Conservation (phyloP, 1,140 invertebrate genomes). For the Drosophila varians region DNA sequence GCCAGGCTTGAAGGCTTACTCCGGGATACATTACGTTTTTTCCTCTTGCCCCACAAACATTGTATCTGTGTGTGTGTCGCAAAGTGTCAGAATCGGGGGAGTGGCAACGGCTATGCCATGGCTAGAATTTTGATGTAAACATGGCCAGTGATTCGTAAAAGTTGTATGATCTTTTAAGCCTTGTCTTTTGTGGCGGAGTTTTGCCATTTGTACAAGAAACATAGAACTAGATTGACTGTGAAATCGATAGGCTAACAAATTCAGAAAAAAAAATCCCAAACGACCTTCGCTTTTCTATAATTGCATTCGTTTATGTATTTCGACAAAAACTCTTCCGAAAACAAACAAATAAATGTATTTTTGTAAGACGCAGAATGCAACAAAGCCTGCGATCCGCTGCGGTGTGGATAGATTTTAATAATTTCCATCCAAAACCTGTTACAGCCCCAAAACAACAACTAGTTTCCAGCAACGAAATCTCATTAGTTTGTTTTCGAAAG, state of each 20-base stretch:
- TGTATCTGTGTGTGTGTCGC: not conserved
- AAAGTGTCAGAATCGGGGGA: not conserved
- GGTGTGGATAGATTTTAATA: not conserved
- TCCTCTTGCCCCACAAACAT: not conserved
- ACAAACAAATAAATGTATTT: not conserved
- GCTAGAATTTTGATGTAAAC: not conserved
- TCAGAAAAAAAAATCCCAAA: not conserved
- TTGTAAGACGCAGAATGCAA: conserved; percentile 21
- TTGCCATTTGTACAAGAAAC: not conserved
- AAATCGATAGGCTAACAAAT: not conserved
- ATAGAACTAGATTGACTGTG: not conserved
- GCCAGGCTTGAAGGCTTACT: conserved; percentile 13
- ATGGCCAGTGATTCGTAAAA: not conserved
- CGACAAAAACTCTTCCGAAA: not conserved
- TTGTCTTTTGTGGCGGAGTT: not conserved
- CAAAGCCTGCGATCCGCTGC: not conserved
- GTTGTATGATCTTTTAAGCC: conserved; percentile 9
- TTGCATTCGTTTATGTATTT: not conserved
- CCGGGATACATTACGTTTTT: conserved; percentile 8
- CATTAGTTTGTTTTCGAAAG: not conserved
- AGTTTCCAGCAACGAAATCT: not conserved
- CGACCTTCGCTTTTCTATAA: not conserved
- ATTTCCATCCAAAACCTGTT: conserved; percentile 19
- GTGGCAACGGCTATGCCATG: conserved; percentile 4
- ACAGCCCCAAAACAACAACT: not conserved